phyloP scores from a whole-genome alignment of 2,888 invertebrate genomes.

The Xestobium rufovillosum region DNA sequence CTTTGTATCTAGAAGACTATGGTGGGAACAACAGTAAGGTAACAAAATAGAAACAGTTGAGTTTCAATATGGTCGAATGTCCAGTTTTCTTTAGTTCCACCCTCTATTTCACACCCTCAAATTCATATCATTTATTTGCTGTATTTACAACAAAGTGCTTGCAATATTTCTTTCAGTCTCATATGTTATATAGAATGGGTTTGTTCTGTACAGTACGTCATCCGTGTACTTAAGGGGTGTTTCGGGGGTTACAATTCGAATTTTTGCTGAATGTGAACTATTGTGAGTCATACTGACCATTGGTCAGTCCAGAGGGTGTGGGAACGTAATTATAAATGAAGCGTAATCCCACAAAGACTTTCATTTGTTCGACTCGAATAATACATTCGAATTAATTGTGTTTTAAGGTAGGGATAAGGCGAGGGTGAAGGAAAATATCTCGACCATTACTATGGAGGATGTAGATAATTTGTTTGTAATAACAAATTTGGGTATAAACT shows the following conservation, averaged over 20 bases:
- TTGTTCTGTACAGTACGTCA: slow-evolving; percentile 15
- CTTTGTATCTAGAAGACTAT: no score
- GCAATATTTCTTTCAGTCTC: slow-evolving; percentile 27
- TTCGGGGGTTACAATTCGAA: slow-evolving; percentile 21
- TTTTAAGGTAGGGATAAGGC: no score
- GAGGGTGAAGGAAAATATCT: no score
- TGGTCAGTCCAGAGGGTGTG: slow-evolving; percentile 21
- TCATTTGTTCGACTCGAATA: no score
- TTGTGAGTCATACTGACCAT: slow-evolving; percentile 27
- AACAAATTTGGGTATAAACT: no score
- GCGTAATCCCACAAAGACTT: no score
- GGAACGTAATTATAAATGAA: slow-evolving; percentile 3
- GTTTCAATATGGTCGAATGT: no score
- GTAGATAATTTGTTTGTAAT: no score
- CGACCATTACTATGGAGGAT: no score
- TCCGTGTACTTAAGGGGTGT: neutral
- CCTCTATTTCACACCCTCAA: slow-evolving; percentile 25
- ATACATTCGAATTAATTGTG: no score
- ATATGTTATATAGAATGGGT: slow-evolving; percentile 28
- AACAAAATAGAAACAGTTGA: no score
- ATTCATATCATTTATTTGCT: slow-evolving; percentile 28
- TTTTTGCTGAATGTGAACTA: slow-evolving; percentile 25
- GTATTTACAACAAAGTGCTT: slow-evolving; percentile 26
- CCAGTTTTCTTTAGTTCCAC: slow-evolving; percentile 12
- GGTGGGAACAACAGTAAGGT: no score